phyloP scores from a whole-genome alignment of 2,113 vertebrate genomes.

The Lasiurus borealis region DNA sequence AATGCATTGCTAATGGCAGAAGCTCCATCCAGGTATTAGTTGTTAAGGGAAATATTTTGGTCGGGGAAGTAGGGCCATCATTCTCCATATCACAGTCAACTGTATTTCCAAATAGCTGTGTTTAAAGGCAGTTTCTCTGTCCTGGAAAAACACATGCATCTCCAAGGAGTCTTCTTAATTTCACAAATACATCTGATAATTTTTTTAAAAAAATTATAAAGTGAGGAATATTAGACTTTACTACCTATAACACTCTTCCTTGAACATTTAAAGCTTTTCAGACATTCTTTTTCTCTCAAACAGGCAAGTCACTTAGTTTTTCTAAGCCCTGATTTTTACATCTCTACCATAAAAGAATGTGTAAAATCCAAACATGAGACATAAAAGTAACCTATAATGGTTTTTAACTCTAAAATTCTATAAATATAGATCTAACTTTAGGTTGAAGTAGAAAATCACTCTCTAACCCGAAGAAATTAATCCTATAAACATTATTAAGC shows the following conservation, averaged over 20 bases:
- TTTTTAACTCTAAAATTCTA: neutral
- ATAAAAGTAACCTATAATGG: neutral
- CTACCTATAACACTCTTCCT: neutral
- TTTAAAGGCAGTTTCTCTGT: neutral
- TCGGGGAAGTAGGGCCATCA: neutral
- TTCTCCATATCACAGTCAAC: neutral
- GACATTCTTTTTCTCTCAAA: neutral
- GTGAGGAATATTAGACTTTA: neutral
- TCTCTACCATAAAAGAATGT: neutral
- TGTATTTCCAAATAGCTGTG: neutral
- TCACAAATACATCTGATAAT: neutral
- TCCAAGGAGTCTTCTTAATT: neutral
- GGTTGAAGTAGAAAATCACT: neutral
- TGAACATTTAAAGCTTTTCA: neutral
- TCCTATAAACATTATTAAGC: neutral
- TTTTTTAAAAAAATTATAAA: neutral
- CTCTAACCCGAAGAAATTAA: neutral
- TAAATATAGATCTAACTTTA: neutral
- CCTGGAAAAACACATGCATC: neutral
- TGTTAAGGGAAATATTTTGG: neutral
- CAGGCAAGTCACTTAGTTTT: neutral
- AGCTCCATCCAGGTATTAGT: neutral
- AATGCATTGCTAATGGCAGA: neutral
- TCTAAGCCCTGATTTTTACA: neutral
- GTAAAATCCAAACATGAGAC: neutral